Evolutionary conservation across 2,797 vertebrate species (phyloP).

Genomic region (Hippoglossus hippoglossus): DNA sequence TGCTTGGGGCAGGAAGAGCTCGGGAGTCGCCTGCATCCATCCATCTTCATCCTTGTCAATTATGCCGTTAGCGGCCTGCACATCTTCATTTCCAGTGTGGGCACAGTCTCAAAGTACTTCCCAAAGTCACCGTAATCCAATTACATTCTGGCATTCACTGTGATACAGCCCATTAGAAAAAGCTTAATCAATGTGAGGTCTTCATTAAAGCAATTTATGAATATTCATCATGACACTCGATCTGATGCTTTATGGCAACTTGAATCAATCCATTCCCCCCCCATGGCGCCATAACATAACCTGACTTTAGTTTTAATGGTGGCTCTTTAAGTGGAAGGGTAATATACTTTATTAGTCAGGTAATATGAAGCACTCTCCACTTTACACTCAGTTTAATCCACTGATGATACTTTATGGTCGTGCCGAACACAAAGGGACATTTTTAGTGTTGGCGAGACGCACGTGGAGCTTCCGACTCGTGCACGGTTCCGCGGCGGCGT

Average conservation of each 20-base stretch:
- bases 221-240: slow-evolving; percentile 75
- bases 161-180: slow-evolving; percentile 76
- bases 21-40: slow-evolving; percentile 68
- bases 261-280: slow-evolving; percentile 50
- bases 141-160: slow-evolving; percentile 73
- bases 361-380: slow-evolving; percentile 48
- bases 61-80: slow-evolving; percentile 69
- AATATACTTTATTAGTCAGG: slow-evolving; percentile 44
- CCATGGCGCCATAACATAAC: slow-evolving; percentile 63
- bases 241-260: slow-evolving; percentile 65
- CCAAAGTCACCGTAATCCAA: slow-evolving; percentile 83
- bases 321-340: slow-evolving; percentile 46
- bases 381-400: slow-evolving; percentile 53
- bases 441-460: slow-evolving; percentile 22
- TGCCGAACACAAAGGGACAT: slow-evolving; percentile 31
- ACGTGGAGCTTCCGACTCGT: slow-evolving; percentile 33
- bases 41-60: slow-evolving; percentile 83
- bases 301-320: slow-evolving; percentile 57
- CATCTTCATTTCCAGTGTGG: slow-evolving; percentile 79
- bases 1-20: slow-evolving; percentile 59
- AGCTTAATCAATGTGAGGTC: slow-evolving; percentile 79
- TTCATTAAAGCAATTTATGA: slow-evolving; percentile 79
- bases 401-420: slow-evolving; percentile 41
- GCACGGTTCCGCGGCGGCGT: slow-evolving; percentile 42
- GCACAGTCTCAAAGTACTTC: slow-evolving; percentile 79